These are phyloP conservation scores for Poecilia velifera DNA, from an alignment of 2,797 vertebrate genomes.

Conservation along the genomic window DNA sequence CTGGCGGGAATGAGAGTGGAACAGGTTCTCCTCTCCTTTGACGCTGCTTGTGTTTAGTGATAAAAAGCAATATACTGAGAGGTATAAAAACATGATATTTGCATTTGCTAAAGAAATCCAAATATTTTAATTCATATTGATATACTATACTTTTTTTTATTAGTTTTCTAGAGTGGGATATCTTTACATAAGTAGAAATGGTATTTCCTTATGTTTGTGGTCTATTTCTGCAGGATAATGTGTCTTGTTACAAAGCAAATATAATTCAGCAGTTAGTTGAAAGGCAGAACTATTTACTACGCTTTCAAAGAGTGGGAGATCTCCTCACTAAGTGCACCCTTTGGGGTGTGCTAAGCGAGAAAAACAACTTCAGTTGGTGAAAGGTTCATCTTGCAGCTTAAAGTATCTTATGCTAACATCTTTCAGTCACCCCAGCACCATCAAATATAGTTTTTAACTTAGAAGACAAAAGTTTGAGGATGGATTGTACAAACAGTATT, in stretches of 20 bases:
- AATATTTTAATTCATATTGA: background rate
- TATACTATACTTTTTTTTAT: background rate
- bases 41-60: conserved; percentile 4
- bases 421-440: background rate
- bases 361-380: background rate
- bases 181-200: background rate
- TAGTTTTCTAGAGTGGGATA: background rate
- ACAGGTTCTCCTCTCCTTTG: conserved; percentile 14
- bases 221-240: background rate
- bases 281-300: background rate
- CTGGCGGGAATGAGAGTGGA: conserved; percentile 36
- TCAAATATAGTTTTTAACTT: background rate
- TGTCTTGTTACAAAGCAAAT: background rate
- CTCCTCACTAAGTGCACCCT: background rate
- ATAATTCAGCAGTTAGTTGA: background rate
- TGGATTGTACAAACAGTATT: background rate
- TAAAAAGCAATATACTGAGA: background rate
- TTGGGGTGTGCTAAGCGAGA: background rate
- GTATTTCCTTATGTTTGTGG: background rate
- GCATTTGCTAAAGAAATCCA: background rate
- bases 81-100: background rate
- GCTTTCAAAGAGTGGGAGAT: background rate
- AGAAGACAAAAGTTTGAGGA: background rate
- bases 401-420: background rate
- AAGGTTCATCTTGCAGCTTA: background rate